phyloP scores from a whole-genome alignment of 2,113 vertebrate genomes.

The Aptenodytes forsteri region DNA sequence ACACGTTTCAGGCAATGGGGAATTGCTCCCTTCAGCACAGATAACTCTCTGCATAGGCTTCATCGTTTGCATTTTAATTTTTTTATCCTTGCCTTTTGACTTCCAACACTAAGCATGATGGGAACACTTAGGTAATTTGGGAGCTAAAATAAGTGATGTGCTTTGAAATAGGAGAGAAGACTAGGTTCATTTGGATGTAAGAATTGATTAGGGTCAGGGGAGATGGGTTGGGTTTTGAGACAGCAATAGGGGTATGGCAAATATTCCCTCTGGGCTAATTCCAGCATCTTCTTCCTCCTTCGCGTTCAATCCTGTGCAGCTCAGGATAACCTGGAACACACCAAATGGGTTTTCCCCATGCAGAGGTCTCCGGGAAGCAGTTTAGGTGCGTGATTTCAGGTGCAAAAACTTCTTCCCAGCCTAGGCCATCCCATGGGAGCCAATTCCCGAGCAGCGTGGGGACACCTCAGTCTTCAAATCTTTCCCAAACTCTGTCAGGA shows the following conservation, averaged over 20 bases:
- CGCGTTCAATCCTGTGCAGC: rapidly evolving
- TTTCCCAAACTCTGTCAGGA: not conserved
- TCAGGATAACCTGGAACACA: not conserved
- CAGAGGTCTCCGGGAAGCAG: not conserved
- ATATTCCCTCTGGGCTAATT: not conserved
- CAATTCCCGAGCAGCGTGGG: not conserved
- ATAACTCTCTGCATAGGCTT: not conserved
- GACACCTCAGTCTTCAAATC: not conserved
- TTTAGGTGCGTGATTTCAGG: not conserved
- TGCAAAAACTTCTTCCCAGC: not conserved
- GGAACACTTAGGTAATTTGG: not conserved
- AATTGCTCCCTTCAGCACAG: not conserved
- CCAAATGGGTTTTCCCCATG: not conserved
- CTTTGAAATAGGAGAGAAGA: not conserved
- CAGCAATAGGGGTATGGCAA: not conserved
- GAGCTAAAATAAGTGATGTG: not conserved
- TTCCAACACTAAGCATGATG: not conserved
- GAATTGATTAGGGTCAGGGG: not conserved
- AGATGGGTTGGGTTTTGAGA: not conserved
- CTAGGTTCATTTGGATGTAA: not conserved
- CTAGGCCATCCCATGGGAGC: not conserved
- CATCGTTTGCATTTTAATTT: not conserved
- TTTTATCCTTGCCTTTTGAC: not conserved
- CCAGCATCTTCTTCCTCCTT: not conserved
- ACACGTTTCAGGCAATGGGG: not conserved